These are phyloP conservation scores for Panulirus ornatus DNA, from an alignment of 1,140 invertebrate genomes.

Conservation along the genomic window DNA sequence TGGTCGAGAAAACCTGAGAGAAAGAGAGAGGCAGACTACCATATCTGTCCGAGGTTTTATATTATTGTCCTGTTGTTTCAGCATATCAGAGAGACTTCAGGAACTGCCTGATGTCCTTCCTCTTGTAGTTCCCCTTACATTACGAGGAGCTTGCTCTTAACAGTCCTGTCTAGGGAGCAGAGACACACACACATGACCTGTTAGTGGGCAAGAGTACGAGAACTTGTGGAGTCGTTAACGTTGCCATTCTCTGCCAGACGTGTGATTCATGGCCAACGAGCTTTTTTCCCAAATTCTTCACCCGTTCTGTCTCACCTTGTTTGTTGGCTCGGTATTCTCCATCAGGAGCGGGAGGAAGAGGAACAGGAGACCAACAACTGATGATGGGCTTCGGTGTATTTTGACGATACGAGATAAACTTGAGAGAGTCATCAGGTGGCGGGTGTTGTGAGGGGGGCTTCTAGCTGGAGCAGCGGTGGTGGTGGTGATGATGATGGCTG, in stretches of 20 bases:
- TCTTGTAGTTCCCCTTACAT: too few species aligned
- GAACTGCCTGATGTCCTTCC: too few species aligned
- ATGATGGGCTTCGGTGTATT: neutral
- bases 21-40: too few species aligned
- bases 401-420: neutral
- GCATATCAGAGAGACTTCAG: too few species aligned
- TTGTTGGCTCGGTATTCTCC: neutral
- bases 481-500: too few species aligned
- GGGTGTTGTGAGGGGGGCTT: neutral
- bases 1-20: neutral
- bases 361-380: neutral
- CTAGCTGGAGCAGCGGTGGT: too few species aligned
- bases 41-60: too few species aligned
- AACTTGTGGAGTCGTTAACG: neutral
- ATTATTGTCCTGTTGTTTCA: too few species aligned
- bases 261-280: neutral
- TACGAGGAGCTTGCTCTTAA: too few species aligned
- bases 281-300: constrained; percentile 4
- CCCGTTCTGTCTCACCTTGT: neutral
- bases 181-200: too few species aligned
- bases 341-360: neutral
- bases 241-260: constrained; percentile 17
- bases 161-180: too few species aligned
- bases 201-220: neutral
- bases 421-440: neutral